Base-by-base conservation (phyloP, 1,140 invertebrate genomes). In the Oryctes rhinoceros region DNA sequence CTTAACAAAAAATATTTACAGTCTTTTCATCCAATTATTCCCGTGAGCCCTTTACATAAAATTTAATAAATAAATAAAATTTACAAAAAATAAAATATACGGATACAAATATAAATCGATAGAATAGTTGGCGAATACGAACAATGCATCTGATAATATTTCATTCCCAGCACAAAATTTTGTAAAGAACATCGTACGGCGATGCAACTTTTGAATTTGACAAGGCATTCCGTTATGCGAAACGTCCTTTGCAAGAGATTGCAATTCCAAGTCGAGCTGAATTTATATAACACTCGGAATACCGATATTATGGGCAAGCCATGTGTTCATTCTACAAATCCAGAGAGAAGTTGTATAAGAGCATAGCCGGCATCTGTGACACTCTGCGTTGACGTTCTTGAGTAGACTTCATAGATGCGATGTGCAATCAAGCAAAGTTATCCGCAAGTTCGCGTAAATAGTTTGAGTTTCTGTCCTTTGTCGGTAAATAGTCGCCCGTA, bases 241-340 rank as follows among this genome's bases (percentile, higher is more conserved):
- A 48, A 81, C 78, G 81, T 82, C 81, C 79, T 82, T 65, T 35
- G 39, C 79, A 82, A 80, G 81, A 80, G 78, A 79, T 80, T 82
- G 80, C 79, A 79, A 80, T 78, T 76, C 80, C 81, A 76, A 79
- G 67, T 62, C 78, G 80, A 71, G 65, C 20, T 71, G 65, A 81
- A 82, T 80, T 82, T 82, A 82, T 80, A 82, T 77, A 80, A 80
- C 81, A 80, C 76, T 80, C 80, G 71, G 80, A 78, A 78, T 59
- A 65, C 62, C 80, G 79, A 78, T 82, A 79, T 82, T 82, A 82
- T 80, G 81, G 79, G 71, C 78, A 76, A 78, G 76, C 80, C 81
- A 82, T 82, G 81, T 82, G 81, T 82, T 82, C 81, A 78, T 81
- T 81, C 81, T 76, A 79, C 81, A 82, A 82, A 82, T 81, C 81